Evolutionary conservation across 2,888 invertebrate species (phyloP).

Genomic region (Ceriagrion tenellum): DNA sequence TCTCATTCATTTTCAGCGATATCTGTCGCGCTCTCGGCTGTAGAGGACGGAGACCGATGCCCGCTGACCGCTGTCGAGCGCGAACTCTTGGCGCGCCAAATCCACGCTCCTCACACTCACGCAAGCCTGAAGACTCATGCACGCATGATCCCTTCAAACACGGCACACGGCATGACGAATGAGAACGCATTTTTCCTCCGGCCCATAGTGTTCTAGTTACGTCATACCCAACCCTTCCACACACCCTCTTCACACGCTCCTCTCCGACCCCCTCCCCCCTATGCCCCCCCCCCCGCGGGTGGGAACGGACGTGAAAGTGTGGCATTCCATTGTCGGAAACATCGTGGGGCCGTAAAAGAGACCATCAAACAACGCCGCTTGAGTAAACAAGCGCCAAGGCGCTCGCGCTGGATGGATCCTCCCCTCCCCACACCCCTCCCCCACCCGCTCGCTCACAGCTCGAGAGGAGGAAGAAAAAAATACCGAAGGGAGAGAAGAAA

Average conservation of each 20-base stretch:
- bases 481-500: background rate
- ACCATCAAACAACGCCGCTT: constrained; percentile 24
- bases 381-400: background rate
- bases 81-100: background rate
- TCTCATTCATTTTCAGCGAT: background rate
- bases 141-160: background rate
- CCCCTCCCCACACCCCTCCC: too few relatives aligned
- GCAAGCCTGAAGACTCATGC: background rate
- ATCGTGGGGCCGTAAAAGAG: constrained; percentile 13
- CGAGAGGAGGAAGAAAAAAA: background rate
- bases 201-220: background rate
- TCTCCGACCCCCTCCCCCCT: background rate
- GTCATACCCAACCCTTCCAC: background rate
- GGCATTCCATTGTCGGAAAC: background rate
- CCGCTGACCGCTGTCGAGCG: background rate
- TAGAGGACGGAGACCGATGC: background rate
- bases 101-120: background rate
- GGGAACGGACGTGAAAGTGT: constrained; percentile 45
- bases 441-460: background rate
- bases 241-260: background rate
- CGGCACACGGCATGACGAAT: background rate
- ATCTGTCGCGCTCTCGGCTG: background rate
- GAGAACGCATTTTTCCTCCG: background rate
- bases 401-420: background rate
- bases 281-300: background rate